Evolutionary conservation across 2,888 invertebrate genomes (phyloP).

Genomic region (Hylaea fasciaria): DNA sequence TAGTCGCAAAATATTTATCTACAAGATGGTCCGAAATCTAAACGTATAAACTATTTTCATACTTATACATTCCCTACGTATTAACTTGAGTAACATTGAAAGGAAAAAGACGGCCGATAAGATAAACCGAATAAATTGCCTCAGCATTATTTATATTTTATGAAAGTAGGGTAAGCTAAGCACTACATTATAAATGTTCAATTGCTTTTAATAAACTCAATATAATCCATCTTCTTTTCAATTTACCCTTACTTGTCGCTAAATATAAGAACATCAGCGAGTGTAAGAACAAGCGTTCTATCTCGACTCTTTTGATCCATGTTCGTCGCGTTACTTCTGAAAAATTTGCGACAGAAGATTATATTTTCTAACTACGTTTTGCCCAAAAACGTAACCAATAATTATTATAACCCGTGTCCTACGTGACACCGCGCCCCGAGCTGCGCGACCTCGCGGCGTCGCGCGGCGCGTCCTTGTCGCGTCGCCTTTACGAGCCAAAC

Average conservation of each 20-base stretch:
- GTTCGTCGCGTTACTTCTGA: background rate
- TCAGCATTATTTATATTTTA: no score
- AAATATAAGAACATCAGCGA: background rate
- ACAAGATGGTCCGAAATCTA: background rate
- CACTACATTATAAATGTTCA: no score
- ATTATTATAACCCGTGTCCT: background rate
- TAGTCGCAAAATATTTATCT: background rate
- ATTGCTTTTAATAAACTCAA: no score
- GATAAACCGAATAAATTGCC: no score
- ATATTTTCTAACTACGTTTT: background rate
- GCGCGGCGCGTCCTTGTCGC: slow-evolving; percentile 1
- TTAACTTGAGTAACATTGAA: no score
- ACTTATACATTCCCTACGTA: no score
- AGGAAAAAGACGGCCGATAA: no score
- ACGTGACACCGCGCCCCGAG: background rate
- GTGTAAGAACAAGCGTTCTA: background rate
- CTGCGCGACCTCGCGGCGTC: slow-evolving; percentile 3
- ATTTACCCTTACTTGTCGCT: no score
- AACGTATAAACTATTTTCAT: no score
- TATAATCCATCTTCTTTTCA: no score
- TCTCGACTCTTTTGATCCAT: background rate
- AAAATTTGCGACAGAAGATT: background rate
- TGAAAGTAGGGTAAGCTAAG: no score
- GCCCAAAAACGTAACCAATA: background rate
- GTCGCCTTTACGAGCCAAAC: slow-evolving; percentile 1